Base-by-base conservation (phyloP, 2,113 vertebrate species). In the Esox niger region DNA sequence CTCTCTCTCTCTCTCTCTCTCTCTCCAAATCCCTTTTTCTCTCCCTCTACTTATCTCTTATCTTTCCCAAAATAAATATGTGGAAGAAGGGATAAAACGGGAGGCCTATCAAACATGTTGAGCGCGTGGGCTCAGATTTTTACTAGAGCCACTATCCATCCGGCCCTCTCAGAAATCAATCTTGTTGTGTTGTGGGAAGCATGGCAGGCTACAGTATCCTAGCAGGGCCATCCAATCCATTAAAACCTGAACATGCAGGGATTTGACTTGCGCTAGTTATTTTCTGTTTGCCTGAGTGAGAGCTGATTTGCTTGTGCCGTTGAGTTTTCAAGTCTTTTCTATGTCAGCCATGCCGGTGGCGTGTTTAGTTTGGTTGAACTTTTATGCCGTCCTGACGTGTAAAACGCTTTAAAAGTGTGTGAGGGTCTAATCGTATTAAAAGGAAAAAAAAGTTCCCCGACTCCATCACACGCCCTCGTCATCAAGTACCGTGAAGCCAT, bases 1-100 rank as follows among this genome's bases (percentile, higher is more conserved):
- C 52, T 25, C 38, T 10, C 13, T 71, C 70, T 31, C 59, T 75
- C 66, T 64, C 62, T 26, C 66, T 30, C 43, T 71, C 49, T 73
- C 79, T 47, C 15, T 47, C 17, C 6, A 0, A n/a, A 15, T 49
- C 46, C n/a, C 46, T 49, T 20, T 49, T 20, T 8, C 47, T 49
- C 47, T 21, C 47, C 6, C n/a, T 49, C n/a, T 49, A 15, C 20
- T 4, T 6, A 3, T 49, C 47, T 21, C 47, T 49, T 20, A 21
- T 49, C 5, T 38, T 38, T 38, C 35, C 35, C 5, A 38, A 38
- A 38, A 38, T 6, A 38, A 38, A 38, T 38, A 38, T 11, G 35
- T 17, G 47, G 7, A 49, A 17, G 21, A 49, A 13, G n/a, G n/a
- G 7, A 49, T n/a, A 21, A 21, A 49, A 49, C 17, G 21, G 21